Conservation (phyloP, 2,113 vertebrate species). For the Cinclus mexicanus region DNA sequence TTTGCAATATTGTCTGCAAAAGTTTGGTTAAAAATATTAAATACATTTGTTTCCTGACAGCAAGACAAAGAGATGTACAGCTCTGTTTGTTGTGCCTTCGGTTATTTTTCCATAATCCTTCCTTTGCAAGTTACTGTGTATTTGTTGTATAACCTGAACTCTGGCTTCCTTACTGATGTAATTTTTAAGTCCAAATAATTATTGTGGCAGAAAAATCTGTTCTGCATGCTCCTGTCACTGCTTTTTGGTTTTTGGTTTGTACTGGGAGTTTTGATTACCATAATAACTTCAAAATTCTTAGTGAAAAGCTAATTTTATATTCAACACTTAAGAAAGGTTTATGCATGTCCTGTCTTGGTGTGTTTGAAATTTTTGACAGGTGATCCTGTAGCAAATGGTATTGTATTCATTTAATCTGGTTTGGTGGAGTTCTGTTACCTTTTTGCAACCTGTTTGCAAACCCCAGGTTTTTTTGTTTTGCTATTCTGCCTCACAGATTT, state of each 20-base stretch:
- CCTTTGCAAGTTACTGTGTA: neutral
- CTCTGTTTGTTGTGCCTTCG: neutral
- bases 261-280: neutral
- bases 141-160: neutral
- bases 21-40: neutral
- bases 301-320: neutral
- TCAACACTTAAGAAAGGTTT: neutral
- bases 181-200: neutral
- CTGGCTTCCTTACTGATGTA: neutral
- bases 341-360: neutral
- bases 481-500: neutral
- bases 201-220: neutral
- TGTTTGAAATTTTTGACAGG: neutral
- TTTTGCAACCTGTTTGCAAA: neutral
- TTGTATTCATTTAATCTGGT: neutral
- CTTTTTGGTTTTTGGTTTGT: neutral
- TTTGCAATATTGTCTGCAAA: neutral
- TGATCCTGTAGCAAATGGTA: neutral
- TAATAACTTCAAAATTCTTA: neutral
- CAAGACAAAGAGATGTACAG: neutral
- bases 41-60: neutral
- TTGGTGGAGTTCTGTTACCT: neutral
- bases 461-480: neutral
- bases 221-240: neutral
- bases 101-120: neutral